phyloP scores from a whole-genome alignment of 2,888 invertebrate genomes.

The Drosophila parthenogenetica region DNA sequence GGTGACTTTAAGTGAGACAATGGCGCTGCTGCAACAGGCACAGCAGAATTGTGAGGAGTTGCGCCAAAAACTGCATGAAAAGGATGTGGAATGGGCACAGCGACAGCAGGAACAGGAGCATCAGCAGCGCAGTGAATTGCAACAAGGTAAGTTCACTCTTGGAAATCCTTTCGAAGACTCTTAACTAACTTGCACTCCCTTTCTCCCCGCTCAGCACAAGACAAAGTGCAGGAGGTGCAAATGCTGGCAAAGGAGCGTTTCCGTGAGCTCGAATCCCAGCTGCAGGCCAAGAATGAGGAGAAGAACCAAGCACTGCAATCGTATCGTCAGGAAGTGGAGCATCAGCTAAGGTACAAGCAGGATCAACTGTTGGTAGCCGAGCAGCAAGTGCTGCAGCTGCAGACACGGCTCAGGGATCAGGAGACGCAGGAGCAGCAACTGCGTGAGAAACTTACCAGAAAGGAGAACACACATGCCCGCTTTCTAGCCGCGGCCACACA shows the following conservation, averaged over 20 bases:
- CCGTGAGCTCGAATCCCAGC: conserved; percentile 74
- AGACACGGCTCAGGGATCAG: conserved; percentile 71
- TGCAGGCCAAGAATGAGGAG: conserved; percentile 77
- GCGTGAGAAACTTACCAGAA: conserved; percentile 70
- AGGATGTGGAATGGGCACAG: conserved; percentile 80
- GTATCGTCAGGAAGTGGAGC: conserved; percentile 74
- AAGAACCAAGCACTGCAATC: conserved; percentile 75
- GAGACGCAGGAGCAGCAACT: conserved; percentile 77
- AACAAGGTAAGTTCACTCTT: conserved; percentile 79
- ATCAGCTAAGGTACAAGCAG: conserved; percentile 77
- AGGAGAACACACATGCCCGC: conserved; percentile 75
- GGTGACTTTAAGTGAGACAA: conserved; percentile 76
- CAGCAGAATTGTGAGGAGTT: conserved; percentile 80
- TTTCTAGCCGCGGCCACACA: conserved; percentile 70
- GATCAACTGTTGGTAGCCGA: conserved; percentile 84
- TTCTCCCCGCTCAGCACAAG: conserved; percentile 85
- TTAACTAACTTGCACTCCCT: conserved; percentile 3
- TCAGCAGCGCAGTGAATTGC: conserved; percentile 82
- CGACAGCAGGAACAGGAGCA: conserved; percentile 82
- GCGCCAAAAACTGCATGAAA: conserved; percentile 81
- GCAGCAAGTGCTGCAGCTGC: conserved; percentile 80
- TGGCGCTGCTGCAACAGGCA: conserved; percentile 76
- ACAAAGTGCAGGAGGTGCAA: conserved; percentile 85
- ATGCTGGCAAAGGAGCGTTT: conserved; percentile 79
- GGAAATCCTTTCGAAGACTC: background rate